Evolutionary conservation across 2,888 invertebrate genomes (phyloP), one percentile per base, ranked within the genome.

Genomic region (Synergus japonicus): DNA sequence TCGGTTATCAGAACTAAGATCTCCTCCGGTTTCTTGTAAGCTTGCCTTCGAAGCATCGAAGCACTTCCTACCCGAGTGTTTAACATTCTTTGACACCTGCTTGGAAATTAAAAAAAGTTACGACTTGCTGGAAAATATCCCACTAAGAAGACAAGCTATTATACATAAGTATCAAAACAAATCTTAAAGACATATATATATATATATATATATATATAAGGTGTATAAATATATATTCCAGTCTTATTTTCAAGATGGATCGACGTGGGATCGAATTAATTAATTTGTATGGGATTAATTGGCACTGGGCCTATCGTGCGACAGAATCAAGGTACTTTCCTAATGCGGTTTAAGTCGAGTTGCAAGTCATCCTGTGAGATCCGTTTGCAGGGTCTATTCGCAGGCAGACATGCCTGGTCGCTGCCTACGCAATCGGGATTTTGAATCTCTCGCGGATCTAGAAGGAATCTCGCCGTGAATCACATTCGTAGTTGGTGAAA

Each of bases 1-100:
- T 65, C 43, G 10, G 29, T 54, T 79, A 79, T 79, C 79, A 66
- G 64, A 44, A 44, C 43, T 66, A 65, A 76, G 54, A 79, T 79
- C 79, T 77, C 76, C 76, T 65, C 63, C 46, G 41, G 10, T 76
- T 67, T 44, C 44, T 79, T 44, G 37, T 37, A 54, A 49, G 49
- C 49, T 15, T 54, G 15, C 37, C 69, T 73, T 54, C 49, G 43
- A 43, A 66, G n/a, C 66, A 43, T 54, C 37, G 43, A 43, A 66
- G n/a, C 66, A 43, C n/a, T 41, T 65, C 41, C 8, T 67, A 41
- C 15, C 67, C 43, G 12, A 44, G 54, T 73, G n/a, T 37, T 73
- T 73, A 73, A 54, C 54, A 58, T 73, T 73, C 73, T 73, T 54
- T 73, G 18, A 73, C 73, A 73, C 73, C 73, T 73, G 73, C 15